Evolutionary conservation across 1,140 invertebrate species (phyloP).

Genomic region (Drusus annulatus): DNA sequence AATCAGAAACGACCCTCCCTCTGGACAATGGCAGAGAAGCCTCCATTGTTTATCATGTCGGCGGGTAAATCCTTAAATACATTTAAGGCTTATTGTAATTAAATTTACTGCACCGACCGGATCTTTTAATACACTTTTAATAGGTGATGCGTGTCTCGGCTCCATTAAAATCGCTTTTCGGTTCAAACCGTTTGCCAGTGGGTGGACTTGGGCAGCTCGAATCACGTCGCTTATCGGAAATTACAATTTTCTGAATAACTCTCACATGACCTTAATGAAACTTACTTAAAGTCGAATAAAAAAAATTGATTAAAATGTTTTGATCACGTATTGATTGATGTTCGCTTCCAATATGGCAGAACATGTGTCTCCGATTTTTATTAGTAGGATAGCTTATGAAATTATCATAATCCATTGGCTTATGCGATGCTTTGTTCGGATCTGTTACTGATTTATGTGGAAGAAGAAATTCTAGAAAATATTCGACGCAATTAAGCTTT

Average conservation of each 20-base stretch:
- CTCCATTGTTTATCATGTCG: conserved; percentile 31
- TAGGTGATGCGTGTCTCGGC: conserved; percentile 55
- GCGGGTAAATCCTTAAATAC: conserved; percentile 28
- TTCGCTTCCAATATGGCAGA: no score
- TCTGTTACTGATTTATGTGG: no score
- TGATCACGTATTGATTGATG: background rate
- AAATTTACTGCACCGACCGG: conserved; percentile 50
- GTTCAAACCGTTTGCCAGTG: conserved; percentile 6
- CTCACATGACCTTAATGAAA: background rate
- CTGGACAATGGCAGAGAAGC: no score
- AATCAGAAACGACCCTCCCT: conserved; percentile 5
- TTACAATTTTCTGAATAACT: conserved; percentile 31
- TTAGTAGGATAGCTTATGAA: no score
- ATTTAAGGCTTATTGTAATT: conserved; percentile 53
- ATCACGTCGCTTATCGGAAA: conserved; percentile 40
- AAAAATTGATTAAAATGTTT: background rate
- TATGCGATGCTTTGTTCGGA: no score
- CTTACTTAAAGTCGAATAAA: background rate
- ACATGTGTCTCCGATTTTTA: no score
- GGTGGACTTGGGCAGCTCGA: background rate
- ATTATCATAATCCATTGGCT: no score
- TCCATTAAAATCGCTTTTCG: conserved; percentile 52
- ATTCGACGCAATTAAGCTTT: no score
- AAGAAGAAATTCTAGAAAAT: no score
- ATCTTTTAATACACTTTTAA: conserved; percentile 58